Evolutionary conservation across 2,888 invertebrate genomes (phyloP), one percentile per base, ranked within the genome.

Genomic region (Lasioglossum malachurum): DNA sequence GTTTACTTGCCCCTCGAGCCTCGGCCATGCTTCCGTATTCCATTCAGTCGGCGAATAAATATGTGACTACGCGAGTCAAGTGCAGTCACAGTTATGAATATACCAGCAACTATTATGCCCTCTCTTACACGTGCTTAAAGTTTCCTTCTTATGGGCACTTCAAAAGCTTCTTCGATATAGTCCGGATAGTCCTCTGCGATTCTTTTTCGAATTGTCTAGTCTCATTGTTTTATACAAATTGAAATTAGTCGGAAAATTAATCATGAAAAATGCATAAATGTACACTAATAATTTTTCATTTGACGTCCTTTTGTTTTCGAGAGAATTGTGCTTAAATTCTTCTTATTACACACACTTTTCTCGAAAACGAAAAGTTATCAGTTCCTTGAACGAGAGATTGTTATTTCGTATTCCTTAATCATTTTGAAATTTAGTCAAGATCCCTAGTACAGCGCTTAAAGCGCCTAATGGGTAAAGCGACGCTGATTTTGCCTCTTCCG

Each of bases 21-120:
- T n/a, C 77, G n/a, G 44, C n/a, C 64, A 46, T 78, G 53, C 74
- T 75, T 85, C 49, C 57, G 71, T 80, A 67, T 75, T 78, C 72
- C 78, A 80, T 86, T 80, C 85, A 69, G 57, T 75, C 57, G 67
- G 12, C 69, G 74, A 80, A 77, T 80, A 84, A 86, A 84, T 86
- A 81, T 38, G 41, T 38, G 75, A 81, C 86, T 57, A 38, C 38
- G n/a, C 64, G 31, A 75, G 69, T 80, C 77, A 69, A 44, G 23
- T 49, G 35, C 60, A 71, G 44, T 46, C 27, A 16, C 27, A 27
- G 69, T 67, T 77, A 57, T 53, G 71, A 86, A 80, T 85, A 72
- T 46, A 53, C 35, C n/a, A 19, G 23, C 23, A 46, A 83, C 41
- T 35, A 35, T 49, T 74, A 60, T 19, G 23, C 12, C 35, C 14